Evolutionary conservation across 2,888 invertebrate species (phyloP), one percentile per base, ranked within the genome.

Genomic region (Polia nebulosa): DNA sequence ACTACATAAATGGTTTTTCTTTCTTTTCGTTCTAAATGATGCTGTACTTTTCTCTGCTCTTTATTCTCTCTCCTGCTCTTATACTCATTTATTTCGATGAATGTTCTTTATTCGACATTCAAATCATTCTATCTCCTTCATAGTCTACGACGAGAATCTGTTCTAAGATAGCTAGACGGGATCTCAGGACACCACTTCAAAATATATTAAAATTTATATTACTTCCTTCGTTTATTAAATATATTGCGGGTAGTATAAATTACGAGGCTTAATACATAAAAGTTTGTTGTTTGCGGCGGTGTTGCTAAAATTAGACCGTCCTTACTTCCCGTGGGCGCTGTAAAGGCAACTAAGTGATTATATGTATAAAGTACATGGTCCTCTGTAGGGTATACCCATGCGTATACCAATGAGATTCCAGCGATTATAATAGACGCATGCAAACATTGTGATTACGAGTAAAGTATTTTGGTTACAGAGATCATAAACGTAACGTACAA

Each of bases 251-350:
- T 25, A 22, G 29, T 44, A 34, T 78, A 61, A 57, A 59, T 79
- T 49, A 58, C 15, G 47, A 7, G 52, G 60, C 79, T 78, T 65
- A 65, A 65, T 58, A 79, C 67, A 53, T 61, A 57, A 53, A 79
- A 66, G 29, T 49, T 76, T 15, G 39, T 61, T 61, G 52, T 67
- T 74, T 59, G 51, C 2, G 20, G 51, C 29, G 20, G 45, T 34
- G n/a, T 32, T n/a, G 39, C 75, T 60, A 60, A 66, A 79, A 57
- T 60, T 74, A 60, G 75, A 34, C 8, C 41, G n/a, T 41, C 45
- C 56, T 55, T 15, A 22, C 45, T 59, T 60, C 51, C 67, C 59
- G 45, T 56, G 75, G 67, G 79, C 32, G 41, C 56, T 34, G 51
- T 47, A 44, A 32, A 47, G 29, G 41, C 25, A 64, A 55, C 45